These are phyloP conservation scores for Spinibarbus caldwelli DNA, from an alignment of 2,797 vertebrate species.

Conservation along the genomic window DNA sequence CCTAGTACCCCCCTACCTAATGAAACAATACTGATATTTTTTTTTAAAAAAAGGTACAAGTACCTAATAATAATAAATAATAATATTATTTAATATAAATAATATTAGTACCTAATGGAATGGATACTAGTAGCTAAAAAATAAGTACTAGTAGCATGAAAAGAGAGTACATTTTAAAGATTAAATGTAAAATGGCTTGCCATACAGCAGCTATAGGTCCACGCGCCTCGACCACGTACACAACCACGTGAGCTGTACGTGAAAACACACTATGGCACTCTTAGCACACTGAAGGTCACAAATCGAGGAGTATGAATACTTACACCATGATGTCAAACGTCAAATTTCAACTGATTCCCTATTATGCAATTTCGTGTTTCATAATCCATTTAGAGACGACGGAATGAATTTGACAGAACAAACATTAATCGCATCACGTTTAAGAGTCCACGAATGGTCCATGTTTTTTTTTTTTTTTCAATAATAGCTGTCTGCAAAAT, in stretches of 20 bases:
- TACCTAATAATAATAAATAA: too few relatives aligned
- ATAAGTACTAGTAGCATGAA: too few relatives aligned
- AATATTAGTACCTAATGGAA: background rate
- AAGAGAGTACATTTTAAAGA: background rate
- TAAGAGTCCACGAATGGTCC: background rate
- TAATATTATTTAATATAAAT: too few relatives aligned
- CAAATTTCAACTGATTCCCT: background rate
- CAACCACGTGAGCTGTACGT: conserved; percentile 66
- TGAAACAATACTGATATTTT: background rate
- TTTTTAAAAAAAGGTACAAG: too few relatives aligned
- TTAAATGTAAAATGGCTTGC: background rate
- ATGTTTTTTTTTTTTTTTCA: too few relatives aligned
- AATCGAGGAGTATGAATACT: background rate
- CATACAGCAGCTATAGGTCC: background rate
- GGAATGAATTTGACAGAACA: background rate
- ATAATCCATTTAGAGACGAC: conserved; percentile 9
- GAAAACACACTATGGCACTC: conserved; percentile 58
- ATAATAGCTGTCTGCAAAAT: background rate
- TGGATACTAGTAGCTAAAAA: background rate
- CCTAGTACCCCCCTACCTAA: too few relatives aligned
- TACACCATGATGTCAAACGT: conserved; percentile 12
- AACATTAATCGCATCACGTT: conserved; percentile 4
- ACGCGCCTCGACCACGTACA: conserved; percentile 13
- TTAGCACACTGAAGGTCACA: conserved; percentile 69
- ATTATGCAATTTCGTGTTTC: conserved; percentile 41